phyloP scores from a whole-genome alignment of 2,113 vertebrate species.

The Lepidothrix coronata region DNA sequence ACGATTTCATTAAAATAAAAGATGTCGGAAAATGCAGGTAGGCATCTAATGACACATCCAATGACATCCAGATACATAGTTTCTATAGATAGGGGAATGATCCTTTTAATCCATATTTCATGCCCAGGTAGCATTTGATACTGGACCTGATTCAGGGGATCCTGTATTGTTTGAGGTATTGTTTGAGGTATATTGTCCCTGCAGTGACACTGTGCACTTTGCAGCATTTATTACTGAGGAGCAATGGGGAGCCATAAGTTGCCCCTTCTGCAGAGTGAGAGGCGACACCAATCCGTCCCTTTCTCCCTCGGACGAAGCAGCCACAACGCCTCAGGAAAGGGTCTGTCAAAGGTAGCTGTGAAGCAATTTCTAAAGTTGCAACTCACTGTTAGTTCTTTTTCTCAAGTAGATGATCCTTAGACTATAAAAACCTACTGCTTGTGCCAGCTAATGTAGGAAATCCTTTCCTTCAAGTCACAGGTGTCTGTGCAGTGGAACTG shows the following conservation, averaged over 20 bases:
- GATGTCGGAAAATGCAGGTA: not conserved
- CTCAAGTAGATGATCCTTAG: not conserved
- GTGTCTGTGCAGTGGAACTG: not conserved
- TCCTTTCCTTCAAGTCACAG: not conserved
- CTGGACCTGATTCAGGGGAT: not conserved
- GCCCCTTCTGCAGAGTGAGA: not conserved
- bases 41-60: not conserved
- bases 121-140: not conserved
- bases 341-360: fast-evolving
- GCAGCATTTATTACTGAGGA: not conserved
- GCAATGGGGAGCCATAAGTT: not conserved
- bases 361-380: not conserved
- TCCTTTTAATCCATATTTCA: not conserved
- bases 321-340: not conserved
- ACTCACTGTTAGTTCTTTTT: not conserved
- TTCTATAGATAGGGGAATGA: not conserved
- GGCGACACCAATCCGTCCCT: not conserved
- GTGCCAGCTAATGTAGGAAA: not conserved
- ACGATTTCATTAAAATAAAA: not conserved
- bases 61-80: fast-evolving
- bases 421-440: not conserved
- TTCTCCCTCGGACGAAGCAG: not conserved
- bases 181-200: not conserved
- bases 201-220: too few relatives aligned
- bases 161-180: not conserved